phyloP scores from a whole-genome alignment of 2,113 vertebrate genomes.

The Aphyosemion australe region DNA sequence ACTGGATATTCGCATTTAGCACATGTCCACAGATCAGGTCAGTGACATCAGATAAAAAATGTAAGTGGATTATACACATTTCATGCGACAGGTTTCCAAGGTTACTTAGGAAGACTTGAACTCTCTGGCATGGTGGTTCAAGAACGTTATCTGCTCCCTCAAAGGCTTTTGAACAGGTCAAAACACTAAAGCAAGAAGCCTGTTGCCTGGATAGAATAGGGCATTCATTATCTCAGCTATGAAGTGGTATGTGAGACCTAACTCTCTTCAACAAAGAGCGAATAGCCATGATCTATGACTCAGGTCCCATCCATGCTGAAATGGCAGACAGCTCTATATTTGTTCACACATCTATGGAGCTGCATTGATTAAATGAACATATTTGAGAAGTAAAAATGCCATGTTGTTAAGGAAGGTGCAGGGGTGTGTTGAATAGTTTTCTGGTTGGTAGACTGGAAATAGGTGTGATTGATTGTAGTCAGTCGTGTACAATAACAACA shows the following conservation, averaged over 20 bases:
- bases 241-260: not conserved
- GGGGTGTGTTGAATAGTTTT: not conserved
- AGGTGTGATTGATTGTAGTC: not conserved
- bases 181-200: conserved; percentile 4
- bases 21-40: not conserved
- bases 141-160: not conserved
- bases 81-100: not conserved
- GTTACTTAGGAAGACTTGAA: conserved; percentile 6
- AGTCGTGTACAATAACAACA: not conserved
- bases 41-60: not conserved
- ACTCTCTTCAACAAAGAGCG: conserved; percentile 1
- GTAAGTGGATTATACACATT: not conserved
- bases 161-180: conserved; percentile 12
- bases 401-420: not conserved
- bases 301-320: not conserved
- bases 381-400: not conserved
- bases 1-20: not conserved
- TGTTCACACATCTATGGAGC: not conserved
- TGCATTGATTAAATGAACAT: not conserved
- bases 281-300: not conserved
- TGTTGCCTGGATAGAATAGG: conserved; percentile 6
- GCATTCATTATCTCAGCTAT: conserved; percentile 8
- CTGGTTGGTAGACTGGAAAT: not conserved
- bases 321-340: not conserved
- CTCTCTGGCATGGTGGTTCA: not conserved